Percentiles rank a stretch among this genome's conserved stretches.
Conservation (phyloP, 2,113 vertebrate genomes). For the Takifugu flavidus region DNA sequence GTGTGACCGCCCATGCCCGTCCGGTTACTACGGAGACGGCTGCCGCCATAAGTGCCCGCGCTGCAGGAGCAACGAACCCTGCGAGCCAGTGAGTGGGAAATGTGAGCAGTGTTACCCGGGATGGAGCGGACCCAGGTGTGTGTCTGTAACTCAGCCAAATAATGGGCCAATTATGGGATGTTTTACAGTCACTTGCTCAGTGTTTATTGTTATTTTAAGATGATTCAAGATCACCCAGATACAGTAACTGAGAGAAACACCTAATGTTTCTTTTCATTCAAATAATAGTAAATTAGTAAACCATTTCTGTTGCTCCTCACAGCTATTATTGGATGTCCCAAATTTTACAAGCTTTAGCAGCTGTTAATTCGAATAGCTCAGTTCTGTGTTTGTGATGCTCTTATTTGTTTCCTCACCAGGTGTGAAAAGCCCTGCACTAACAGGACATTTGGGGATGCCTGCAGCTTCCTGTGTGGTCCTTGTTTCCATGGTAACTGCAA, state of each 20-base stretch:
- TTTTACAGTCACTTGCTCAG: too few relatives aligned
- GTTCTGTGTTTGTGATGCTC: neutral
- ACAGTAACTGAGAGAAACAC: too few relatives aligned
- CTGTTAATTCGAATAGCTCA: neutral
- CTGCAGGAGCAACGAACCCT: constrained; percentile 77
- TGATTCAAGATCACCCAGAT: too few relatives aligned
- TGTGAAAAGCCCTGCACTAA: constrained; percentile 79
- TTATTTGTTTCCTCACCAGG: constrained; percentile 60
- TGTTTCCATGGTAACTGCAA: constrained; percentile 85
- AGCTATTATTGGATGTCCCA: neutral
- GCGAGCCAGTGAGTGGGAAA: constrained; percentile 76
- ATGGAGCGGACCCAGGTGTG: constrained; percentile 80
- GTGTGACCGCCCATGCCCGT: constrained; percentile 77
- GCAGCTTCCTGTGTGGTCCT: constrained; percentile 74
- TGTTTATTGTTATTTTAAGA: too few relatives aligned
- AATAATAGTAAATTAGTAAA: neutral
- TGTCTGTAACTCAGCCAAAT: neutral
- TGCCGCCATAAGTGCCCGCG: constrained; percentile 80
- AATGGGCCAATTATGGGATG: too few relatives aligned
- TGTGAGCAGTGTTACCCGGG: constrained; percentile 84
- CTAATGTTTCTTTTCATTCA: too few relatives aligned
- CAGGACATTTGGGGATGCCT: constrained; percentile 82
- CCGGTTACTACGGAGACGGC: constrained; percentile 78
- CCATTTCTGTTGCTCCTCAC: neutral
- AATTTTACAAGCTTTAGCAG: neutral